Evolutionary conservation across 2,113 vertebrate genomes (phyloP), one percentile per base, ranked within the genome.

Genomic region (Thinocorus orbignyianus): DNA sequence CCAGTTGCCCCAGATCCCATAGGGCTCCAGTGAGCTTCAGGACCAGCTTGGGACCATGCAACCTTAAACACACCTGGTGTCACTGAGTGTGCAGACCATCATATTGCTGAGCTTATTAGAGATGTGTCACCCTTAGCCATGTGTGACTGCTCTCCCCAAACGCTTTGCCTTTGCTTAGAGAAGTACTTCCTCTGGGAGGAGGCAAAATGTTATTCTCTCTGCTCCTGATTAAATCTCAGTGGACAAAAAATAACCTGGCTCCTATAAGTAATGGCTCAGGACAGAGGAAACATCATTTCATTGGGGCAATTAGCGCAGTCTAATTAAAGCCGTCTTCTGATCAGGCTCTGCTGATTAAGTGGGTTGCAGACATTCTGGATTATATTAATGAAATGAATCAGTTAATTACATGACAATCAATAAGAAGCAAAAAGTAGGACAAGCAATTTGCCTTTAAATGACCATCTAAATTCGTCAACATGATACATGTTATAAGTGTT

Each of bases 341-440:
- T 92, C 94, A 74, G 93, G 80, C 90, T 95, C 48, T 89, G 80
- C 88, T 96, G 95, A 95, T 96, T 93, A 95, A 94, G 83, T 92
- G 88, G 88, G 81, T 95, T 96, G 88, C 71, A 92, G 88, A 81
- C 74, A 68, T 46, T 93, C 74, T 86, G 93, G 90, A 82, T 96
- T 93, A 48, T 95, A 94, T 90, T 91, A 96, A 93, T 1, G 0
- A 95, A 96, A 96, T 85, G 70, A 93, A 97, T 96, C 93, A 82
- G 93, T 92, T 96, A 95, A 92, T 97, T 96, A 96, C 85, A 65
- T 92, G 95, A 95, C 93, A 97, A 97, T 96, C 96, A 97, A 95
- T 97, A 95, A 96, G 86, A 68, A 89, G 88, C 91, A 93, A 94
- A 92, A 97, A 93, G 84, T 88, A 93, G 94, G 96, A 92, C 93